Percentiles rank a stretch among this genome's conserved stretches.
These are phyloP conservation scores for Anguilla marmorata DNA, from an alignment of 2,797 vertebrate genomes.

Conservation along the genomic window DNA sequence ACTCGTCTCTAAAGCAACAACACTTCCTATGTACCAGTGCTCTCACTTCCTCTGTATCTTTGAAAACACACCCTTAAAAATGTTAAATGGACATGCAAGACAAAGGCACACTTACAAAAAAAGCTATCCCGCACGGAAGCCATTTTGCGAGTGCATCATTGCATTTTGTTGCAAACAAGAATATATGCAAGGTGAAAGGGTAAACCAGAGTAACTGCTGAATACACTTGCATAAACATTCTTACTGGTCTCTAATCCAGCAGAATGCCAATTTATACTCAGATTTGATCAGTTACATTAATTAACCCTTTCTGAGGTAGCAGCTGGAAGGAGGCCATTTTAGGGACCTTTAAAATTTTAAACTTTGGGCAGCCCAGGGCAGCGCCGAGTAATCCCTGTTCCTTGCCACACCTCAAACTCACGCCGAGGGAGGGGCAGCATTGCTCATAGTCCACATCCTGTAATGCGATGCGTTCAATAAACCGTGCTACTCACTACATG, in stretches of 20 bases:
- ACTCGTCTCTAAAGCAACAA: neutral
- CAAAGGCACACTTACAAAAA: conserved; percentile 22
- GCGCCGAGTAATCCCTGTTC: neutral
- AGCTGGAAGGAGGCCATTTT: neutral
- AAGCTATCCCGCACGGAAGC: conserved; percentile 10
- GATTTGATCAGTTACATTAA: neutral
- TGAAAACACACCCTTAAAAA: conserved; percentile 46
- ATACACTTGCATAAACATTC: neutral
- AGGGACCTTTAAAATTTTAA: neutral
- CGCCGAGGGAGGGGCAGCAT: neutral
- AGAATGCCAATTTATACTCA: neutral
- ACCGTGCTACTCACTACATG: neutral
- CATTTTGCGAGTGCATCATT: neutral
- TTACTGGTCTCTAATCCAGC: neutral
- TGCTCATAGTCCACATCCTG: neutral
- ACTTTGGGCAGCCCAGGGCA: too few relatives aligned
- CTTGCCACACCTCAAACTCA: neutral
- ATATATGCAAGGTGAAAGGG: neutral
- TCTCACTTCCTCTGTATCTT: conserved; percentile 48
- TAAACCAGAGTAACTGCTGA: neutral
- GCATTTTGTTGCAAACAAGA: neutral
- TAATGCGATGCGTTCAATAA: neutral
- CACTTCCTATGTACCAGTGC: conserved; percentile 36
- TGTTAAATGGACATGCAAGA: conserved; percentile 45
- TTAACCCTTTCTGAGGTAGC: neutral